Evolutionary conservation across 2,797 vertebrate species (phyloP).

Genomic region (Kryptopterus vitreolus): DNA sequence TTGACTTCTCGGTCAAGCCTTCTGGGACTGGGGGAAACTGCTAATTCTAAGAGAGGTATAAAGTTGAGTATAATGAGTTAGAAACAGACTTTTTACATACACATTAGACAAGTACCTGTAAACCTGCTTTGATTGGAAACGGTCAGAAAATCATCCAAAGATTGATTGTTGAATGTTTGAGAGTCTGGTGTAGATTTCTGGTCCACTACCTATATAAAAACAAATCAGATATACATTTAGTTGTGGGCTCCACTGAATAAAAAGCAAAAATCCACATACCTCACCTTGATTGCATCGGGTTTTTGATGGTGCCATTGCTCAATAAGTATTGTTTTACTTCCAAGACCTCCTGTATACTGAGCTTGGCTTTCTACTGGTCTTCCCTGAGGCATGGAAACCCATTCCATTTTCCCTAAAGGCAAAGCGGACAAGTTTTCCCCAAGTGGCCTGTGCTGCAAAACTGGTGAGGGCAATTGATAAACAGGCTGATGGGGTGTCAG

Average conservation of each 20-base stretch:
- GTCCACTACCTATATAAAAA: conserved; percentile 55
- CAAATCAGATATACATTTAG: conserved; percentile 1
- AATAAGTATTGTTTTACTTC: conserved; percentile 62
- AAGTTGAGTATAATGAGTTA: background rate
- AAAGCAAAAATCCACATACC: background rate
- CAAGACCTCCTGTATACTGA: conserved; percentile 52
- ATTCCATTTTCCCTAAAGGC: conserved; percentile 35
- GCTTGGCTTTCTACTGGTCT: conserved; percentile 41
- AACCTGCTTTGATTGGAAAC: conserved; percentile 22
- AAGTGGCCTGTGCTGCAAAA: conserved; percentile 42
- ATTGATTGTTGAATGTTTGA: conserved; percentile 4
- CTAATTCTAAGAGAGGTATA: conserved; percentile 62
- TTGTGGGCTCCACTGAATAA: background rate
- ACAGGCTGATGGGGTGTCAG: conserved; percentile 46
- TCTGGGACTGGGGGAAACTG: conserved; percentile 57
- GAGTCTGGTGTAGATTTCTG: conserved; percentile 55
- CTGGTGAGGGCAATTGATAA: conserved; percentile 47
- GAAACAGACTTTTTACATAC: conserved; percentile 1
- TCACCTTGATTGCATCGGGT: conserved; percentile 63
- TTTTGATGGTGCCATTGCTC: conserved; percentile 62
- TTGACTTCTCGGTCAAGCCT: conserved; percentile 74
- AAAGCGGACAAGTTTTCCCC: conserved; percentile 38
- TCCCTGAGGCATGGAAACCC: background rate
- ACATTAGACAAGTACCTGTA: conserved; percentile 40
- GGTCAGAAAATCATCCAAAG: conserved; percentile 32